Evolutionary conservation across 2,888 invertebrate genomes (phyloP).

Genomic region (Trichopria drosophilae): DNA sequence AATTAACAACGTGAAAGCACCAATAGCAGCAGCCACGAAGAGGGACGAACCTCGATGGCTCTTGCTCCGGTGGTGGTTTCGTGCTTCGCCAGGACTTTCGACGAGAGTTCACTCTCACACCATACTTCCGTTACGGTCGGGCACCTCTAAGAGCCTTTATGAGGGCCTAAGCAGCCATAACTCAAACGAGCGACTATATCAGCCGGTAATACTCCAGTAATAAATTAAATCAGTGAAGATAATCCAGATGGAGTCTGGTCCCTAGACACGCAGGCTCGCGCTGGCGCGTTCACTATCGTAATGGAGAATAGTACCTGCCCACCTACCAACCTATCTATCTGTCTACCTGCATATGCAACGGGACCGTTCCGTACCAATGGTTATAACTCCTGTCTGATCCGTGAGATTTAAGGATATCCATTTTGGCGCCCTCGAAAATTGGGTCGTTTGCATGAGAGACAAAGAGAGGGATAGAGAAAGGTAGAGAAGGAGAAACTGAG

Average conservation of each 20-base stretch:
- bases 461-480: background rate
- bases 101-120: background rate
- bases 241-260: slow-evolving; percentile 53
- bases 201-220: slow-evolving; percentile 51
- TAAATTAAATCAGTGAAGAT: slow-evolving; percentile 57
- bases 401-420: no score
- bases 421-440: no score
- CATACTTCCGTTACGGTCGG: slow-evolving; percentile 8
- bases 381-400: no score
- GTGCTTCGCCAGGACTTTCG: background rate
- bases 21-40: no score
- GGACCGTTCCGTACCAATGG: no score
- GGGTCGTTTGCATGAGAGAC: no score
- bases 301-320: slow-evolving; percentile 40
- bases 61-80: no score
- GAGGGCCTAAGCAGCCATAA: slow-evolving; percentile 48
- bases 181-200: slow-evolving; percentile 47
- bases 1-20: no score
- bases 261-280: slow-evolving; percentile 42
- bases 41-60: no score
- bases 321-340: no score
- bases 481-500: background rate
- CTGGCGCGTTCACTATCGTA: slow-evolving; percentile 42
- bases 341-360: no score
- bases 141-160: slow-evolving; percentile 39